phyloP scores from a whole-genome alignment of 2,888 invertebrate species.

The Nymphalis c-album region DNA sequence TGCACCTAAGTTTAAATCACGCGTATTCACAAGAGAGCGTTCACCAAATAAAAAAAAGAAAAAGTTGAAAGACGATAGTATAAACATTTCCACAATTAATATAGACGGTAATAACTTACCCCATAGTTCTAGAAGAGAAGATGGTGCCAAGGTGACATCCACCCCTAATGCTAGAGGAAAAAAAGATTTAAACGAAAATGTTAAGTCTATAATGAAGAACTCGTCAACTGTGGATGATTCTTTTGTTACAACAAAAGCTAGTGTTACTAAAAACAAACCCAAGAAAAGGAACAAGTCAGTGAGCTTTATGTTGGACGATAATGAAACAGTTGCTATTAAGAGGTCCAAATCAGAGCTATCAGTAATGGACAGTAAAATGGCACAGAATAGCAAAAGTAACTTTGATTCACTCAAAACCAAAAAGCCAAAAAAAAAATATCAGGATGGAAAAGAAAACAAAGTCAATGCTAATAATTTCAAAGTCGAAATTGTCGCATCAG shows the following conservation, averaged over 20 bases:
- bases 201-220: conserved; percentile 64
- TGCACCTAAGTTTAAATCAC: conserved; percentile 38
- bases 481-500: conserved; percentile 34
- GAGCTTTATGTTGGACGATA: conserved; percentile 68
- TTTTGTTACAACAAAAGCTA: conserved; percentile 42
- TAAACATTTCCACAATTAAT: conserved; percentile 49
- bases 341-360: conserved; percentile 62
- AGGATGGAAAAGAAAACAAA: conserved; percentile 50
- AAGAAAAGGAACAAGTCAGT: conserved; percentile 74
- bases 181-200: conserved; percentile 40
- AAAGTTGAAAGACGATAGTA: conserved; percentile 45
- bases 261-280: conserved; percentile 45
- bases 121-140: conserved; percentile 38
- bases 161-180: conserved; percentile 48
- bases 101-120: conserved; percentile 50
- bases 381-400: conserved; percentile 12
- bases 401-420: conserved; percentile 27
- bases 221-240: conserved; percentile 42
- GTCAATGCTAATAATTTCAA: conserved; percentile 34
- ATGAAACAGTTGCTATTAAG: conserved; percentile 57
- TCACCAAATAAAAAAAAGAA: conserved; percentile 51
- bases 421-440: conserved; percentile 38
- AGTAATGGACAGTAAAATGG: conserved; percentile 23
- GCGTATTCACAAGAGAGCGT: conserved; percentile 43
- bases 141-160: conserved; percentile 49